Base-by-base conservation (phyloP, 2,113 vertebrate genomes). In the Ceratotherium simum region DNA sequence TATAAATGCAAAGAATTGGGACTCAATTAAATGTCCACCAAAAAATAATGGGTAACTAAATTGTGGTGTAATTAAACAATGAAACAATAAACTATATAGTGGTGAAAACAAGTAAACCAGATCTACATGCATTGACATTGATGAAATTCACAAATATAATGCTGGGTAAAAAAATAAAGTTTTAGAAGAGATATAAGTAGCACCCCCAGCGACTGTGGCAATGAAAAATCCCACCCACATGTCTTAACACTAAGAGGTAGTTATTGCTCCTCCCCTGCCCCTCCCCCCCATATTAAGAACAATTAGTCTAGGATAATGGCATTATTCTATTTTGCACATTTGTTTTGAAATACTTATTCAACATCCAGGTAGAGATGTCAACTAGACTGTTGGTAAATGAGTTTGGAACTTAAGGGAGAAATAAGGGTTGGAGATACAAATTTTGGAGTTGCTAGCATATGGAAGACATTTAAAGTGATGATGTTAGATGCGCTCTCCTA, bases 91-190 rank as follows among this genome's bases (percentile, higher is more conserved):
- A 80, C 48, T 76, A 82, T 42, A 65, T 6, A 69, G 51, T 39
- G 3, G 76, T 90, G 48, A 51, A 95, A 83, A 78, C 36, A 42
- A 58, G 56, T 8, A 83, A 91, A 62, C 46, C 25, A 75, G 31
- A 95, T 88, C 46, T 96, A 21, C 60, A 69, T 89, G 48, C 31
- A 51, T 64, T 81, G 70, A 84, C 14, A 70, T 39, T 51, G 79
- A 62, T 90, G 42, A 85, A 90, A 90, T 84, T 64, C 54, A 84
- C 51, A 90, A 83, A 89, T n/a, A 93, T 75, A 56, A 84, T 76
- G 69, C 62, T 84, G 60, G 83, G 11, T 85, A 1, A 6, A 73
- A 84, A 93, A 75, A 69, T n/a, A 64, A 88, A 18, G 20, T 4
- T 46, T 58, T 33, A 36, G 8, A 58, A 84, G 70, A 94, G 80